A percentile compares a stretch with the other conserved stretches of the same genome.
Evolutionary conservation across 2,113 vertebrate species (phyloP).

Genomic region (Ctenodactylus gundi): DNA sequence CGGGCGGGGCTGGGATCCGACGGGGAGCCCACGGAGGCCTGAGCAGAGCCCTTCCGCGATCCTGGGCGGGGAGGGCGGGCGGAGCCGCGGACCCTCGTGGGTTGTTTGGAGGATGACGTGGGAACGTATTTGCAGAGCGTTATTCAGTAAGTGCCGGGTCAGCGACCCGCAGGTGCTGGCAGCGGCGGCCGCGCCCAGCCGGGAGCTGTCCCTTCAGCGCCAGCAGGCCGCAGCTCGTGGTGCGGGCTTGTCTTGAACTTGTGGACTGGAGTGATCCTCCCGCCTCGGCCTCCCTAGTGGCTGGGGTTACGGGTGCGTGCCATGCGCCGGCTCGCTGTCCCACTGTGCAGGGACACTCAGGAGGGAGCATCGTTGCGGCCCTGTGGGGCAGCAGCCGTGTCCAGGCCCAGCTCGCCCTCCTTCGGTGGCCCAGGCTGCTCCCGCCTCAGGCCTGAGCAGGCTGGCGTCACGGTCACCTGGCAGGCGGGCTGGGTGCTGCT

Average conservation of each 20-base stretch:
- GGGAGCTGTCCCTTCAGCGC: conserved; percentile 59
- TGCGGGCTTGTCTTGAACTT: neutral
- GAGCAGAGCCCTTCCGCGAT: no score
- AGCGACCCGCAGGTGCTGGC: neutral
- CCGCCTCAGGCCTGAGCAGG: no score
- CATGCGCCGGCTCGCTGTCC: neutral
- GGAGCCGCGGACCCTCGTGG: fast-evolving
- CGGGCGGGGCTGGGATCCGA: no score
- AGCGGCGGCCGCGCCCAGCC: fast-evolving
- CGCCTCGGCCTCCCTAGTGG: neutral
- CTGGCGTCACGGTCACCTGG: no score
- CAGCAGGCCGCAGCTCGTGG: neutral
- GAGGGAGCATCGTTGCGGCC: no score
- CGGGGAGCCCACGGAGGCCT: no score
- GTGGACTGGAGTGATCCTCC: neutral
- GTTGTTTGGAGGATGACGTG: neutral
- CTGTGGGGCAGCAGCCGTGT: fast-evolving
- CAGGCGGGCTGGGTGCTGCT: no score
- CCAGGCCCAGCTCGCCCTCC: neutral
- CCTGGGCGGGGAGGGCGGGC: neutral
- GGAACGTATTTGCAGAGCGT: fast-evolving
- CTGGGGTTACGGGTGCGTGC: neutral
- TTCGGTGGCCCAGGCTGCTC: neutral
- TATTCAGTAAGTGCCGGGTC: neutral
- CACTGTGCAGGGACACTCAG: no score